Evolutionary conservation across 64 coral and sea anemone species (phyloP).

Genomic region (Montipora foliosa): DNA sequence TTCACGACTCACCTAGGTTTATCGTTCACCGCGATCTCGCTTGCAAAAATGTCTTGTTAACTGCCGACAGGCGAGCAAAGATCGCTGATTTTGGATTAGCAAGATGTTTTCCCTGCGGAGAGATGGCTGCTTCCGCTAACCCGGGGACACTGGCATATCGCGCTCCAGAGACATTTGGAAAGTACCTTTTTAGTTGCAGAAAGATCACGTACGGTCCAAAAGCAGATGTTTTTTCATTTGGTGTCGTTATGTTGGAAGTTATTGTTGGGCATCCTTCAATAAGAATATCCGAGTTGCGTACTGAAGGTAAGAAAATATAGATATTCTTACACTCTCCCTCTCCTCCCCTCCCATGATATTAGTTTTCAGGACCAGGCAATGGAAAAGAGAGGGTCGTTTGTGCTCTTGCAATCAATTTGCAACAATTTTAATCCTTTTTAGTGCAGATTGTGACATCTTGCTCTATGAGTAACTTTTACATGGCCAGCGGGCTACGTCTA

Average conservation of each 20-base stretch:
- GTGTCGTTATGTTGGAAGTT: constrained; percentile 68
- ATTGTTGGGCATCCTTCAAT: constrained; percentile 54
- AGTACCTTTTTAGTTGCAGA: neutral
- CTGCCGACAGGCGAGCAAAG: constrained; percentile 51
- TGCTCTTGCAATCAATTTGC: no score
- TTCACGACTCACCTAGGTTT: constrained; percentile 47
- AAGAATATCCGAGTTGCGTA: constrained; percentile 22
- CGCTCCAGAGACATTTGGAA: constrained; percentile 63
- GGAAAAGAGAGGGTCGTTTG: no score
- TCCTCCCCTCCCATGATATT: no score
- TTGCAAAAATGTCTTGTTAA: constrained; percentile 83
- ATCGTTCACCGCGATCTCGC: constrained; percentile 81
- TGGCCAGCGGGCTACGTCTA: no score
- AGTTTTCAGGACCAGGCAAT: no score
- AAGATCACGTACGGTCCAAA: constrained; percentile 35
- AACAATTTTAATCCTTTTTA: no score
- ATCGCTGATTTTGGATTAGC: constrained; percentile 88
- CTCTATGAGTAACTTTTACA: no score
- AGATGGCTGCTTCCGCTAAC: constrained; percentile 57
- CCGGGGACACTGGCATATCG: constrained; percentile 19
- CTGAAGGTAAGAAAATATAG: constrained; percentile 47
- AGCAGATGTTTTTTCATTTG: constrained; percentile 79
- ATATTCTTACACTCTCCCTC: no score
- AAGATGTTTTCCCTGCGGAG: constrained; percentile 39
- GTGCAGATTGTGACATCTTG: no score